These are phyloP conservation scores for Endomychus coccineus DNA, from an alignment of 2,888 invertebrate species.

Conservation along the genomic window DNA sequence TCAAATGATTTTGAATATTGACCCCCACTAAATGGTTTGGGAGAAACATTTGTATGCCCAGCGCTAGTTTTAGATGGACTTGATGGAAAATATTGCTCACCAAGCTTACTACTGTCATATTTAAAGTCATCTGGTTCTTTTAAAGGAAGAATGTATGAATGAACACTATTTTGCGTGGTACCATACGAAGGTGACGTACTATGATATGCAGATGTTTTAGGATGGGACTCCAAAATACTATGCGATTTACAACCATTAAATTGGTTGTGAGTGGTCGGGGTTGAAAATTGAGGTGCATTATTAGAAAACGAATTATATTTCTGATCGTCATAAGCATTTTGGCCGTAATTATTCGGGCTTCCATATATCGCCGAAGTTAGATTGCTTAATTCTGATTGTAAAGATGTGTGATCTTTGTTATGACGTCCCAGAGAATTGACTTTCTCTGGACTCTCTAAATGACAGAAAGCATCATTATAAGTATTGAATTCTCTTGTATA, in stretches of 20 bases:
- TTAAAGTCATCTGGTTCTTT: conserved; percentile 20
- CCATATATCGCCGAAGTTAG: conserved; percentile 38
- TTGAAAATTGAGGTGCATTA: conserved; percentile 28
- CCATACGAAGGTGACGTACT: conserved; percentile 13
- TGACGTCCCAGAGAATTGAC: conserved; percentile 37
- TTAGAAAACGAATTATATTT: conserved; percentile 29
- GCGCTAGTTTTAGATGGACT: conserved; percentile 1
- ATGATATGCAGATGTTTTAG: conserved; percentile 10
- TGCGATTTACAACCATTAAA: conserved; percentile 14
- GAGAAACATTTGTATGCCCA: conserved; percentile 12
- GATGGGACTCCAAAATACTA: conserved; percentile 13
- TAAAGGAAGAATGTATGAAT: conserved; percentile 15
- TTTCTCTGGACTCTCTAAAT: conserved; percentile 42
- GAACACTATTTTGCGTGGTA: conserved; percentile 15
- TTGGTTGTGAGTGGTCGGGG: no score
- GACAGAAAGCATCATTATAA: conserved; percentile 38
- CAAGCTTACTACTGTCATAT: conserved; percentile 1
- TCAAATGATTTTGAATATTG: conserved; percentile 19
- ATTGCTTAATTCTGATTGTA: conserved; percentile 36
- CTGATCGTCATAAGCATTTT: conserved; percentile 23
- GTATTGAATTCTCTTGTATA: conserved; percentile 23
- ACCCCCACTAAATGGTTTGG: conserved; percentile 18
- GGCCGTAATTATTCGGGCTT: conserved; percentile 32
- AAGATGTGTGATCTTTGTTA: conserved; percentile 23
- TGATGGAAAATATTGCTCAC: neutral